Evolutionary conservation across 2,113 vertebrate genomes (phyloP), one percentile per base, ranked within the genome.

Genomic region (Callopanchax toddi): DNA sequence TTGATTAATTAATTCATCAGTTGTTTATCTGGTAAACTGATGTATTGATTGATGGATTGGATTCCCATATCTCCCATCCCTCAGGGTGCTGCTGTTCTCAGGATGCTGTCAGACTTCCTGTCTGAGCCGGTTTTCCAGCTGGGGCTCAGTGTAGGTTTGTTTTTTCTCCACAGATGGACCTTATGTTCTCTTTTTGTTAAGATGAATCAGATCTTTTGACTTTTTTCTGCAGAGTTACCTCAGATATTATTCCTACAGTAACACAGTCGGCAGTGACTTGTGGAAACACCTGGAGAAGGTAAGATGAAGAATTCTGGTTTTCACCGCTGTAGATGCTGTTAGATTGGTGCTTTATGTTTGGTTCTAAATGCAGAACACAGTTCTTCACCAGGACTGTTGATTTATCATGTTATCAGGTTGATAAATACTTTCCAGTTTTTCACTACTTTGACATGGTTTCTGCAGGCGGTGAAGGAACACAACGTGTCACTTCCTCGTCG

Each of bases 81-180:
- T 57, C 70, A 98, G 96, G 97, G 97, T 5, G 97, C 93, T 0
- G 92, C 95, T 0, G 96, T 99, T 55, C 68, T 98, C 55, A 90
- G 96, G 68, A 99, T 99, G 97, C 89, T 99, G 11, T 97, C 97
- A 0, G 81, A 87, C 57, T 95, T 98, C 82, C 92, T 99, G 44
- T 91, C 86, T 0, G 95, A 98, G 67, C 0, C 71, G 0, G n/a
- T 96, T 18, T 99, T 99, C 85, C 87, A 78, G 53, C 1, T 78
- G 6, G 97, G 96, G 20, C 81, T 99, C 63, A 80, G 78, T 25
- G 97, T 98, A 87, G 82, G 93, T 74, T 58, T 58, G 4, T n/a
- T 20, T 40, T 5, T 10, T 15, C 7, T 25, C 6, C 23, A 26
- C 13, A 15, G 23, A 10, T 25, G 15, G 25, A 11, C 4, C 9